Conservation (phyloP, 2,888 invertebrate genomes). For the Neoascia interrupta region DNA sequence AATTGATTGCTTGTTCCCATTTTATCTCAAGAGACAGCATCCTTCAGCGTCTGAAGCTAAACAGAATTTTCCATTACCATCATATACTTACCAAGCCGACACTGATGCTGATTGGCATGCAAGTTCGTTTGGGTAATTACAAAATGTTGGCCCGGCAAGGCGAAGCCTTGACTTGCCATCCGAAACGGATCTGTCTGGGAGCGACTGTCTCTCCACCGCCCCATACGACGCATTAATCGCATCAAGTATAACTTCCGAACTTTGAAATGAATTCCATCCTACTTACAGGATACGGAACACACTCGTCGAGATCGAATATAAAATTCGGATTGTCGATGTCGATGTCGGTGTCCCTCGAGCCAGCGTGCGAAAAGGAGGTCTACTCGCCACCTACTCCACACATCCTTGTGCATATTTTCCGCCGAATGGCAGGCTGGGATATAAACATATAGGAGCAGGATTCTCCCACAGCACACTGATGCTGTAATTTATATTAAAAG, state of each 20-base stretch:
- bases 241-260: constrained; percentile 49
- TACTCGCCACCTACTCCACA: too few relatives aligned
- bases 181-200: constrained; percentile 8
- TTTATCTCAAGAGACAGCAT: neutral
- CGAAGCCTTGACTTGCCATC: constrained; percentile 25
- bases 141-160: constrained; percentile 15
- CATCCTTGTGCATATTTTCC: too few relatives aligned
- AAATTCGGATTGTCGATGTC: constrained; percentile 44
- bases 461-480: constrained; percentile 52
- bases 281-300: constrained; percentile 5
- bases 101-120: constrained; percentile 60
- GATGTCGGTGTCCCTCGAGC: constrained; percentile 37
- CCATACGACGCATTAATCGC: constrained; percentile 49
- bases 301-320: constrained; percentile 47
- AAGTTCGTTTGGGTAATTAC: constrained; percentile 50
- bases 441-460: too few relatives aligned
- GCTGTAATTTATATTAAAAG: constrained; percentile 69
- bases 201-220: constrained; percentile 1
- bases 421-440: too few relatives aligned
- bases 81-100: constrained; percentile 34
- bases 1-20: neutral
- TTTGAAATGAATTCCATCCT: constrained; percentile 39
- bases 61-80: neutral
- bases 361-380: too few relatives aligned
- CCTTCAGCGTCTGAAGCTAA: neutral